phyloP scores from a whole-genome alignment of 2,888 invertebrate species.

The Crepidodera aurea region DNA sequence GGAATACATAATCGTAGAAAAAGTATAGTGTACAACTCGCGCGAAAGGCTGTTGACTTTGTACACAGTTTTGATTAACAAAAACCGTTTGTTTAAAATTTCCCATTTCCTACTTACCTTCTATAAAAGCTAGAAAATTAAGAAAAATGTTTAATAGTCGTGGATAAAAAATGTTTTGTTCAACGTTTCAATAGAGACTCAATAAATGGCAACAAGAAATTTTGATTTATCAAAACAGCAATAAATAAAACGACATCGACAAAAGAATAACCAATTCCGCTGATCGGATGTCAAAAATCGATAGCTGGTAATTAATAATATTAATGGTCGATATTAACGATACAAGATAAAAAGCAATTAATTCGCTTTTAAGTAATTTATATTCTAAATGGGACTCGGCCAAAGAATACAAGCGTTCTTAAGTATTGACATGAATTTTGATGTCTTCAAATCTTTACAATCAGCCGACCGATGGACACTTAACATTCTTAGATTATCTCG shows the following conservation, averaged over 20 bases:
- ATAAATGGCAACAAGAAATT: background rate
- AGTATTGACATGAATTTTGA: constrained; percentile 30
- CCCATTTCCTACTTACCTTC: too few relatives aligned
- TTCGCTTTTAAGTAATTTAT: constrained; percentile 28
- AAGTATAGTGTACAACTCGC: too few relatives aligned
- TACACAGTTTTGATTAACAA: too few relatives aligned
- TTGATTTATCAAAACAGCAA: background rate
- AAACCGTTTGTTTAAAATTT: too few relatives aligned
- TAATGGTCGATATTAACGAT: constrained; percentile 23
- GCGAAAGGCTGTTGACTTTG: too few relatives aligned
- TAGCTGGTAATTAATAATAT: constrained; percentile 23
- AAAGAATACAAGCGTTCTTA: constrained; percentile 23
- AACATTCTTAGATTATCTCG: constrained; percentile 30
- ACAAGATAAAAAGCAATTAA: constrained; percentile 29
- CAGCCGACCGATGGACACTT: constrained; percentile 20
- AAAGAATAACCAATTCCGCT: constrained; percentile 7
- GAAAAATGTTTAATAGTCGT: too few relatives aligned
- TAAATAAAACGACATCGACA: constrained; percentile 4
- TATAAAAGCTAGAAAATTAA: too few relatives aligned
- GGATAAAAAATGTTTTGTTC: too few relatives aligned
- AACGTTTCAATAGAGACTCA: too few relatives aligned
- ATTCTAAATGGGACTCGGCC: constrained; percentile 23
- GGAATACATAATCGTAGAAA: too few relatives aligned
- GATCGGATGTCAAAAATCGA: constrained; percentile 24
- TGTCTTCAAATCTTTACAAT: constrained; percentile 26